These are phyloP conservation scores for Microcebus jonahi DNA, from an alignment of 2,113 vertebrate genomes.

Conservation along the genomic window DNA sequence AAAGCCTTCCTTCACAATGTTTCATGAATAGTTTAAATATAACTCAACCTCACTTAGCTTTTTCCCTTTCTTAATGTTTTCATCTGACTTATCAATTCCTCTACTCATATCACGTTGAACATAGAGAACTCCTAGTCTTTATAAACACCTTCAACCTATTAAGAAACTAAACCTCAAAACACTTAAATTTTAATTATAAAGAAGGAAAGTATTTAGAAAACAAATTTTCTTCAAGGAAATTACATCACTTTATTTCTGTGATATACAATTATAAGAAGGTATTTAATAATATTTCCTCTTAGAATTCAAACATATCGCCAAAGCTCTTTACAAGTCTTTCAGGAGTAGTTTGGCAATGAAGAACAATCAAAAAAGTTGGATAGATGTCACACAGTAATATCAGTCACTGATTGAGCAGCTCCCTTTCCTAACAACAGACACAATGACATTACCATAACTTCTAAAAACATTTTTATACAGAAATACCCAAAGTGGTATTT, in stretches of 20 bases:
- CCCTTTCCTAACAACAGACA: neutral
- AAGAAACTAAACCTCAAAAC: constrained; percentile 44
- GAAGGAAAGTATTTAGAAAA: constrained; percentile 34
- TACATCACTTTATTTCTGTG: constrained; percentile 68
- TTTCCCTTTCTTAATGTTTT: neutral
- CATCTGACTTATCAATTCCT: neutral
- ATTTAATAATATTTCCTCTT: constrained; percentile 5
- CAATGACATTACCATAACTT: neutral
- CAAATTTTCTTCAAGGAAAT: constrained; percentile 58
- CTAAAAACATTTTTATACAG: neutral
- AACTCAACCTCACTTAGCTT: neutral
- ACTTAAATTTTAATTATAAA: constrained; percentile 19
- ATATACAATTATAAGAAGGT: constrained; percentile 30
- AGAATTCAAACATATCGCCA: constrained; percentile 54
- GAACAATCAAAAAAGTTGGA: neutral
- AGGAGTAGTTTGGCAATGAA: constrained; percentile 10
- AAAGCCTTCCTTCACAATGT: neutral
- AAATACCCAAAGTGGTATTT: neutral
- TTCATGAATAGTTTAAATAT: neutral
- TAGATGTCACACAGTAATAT: neutral
- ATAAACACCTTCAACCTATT: constrained; percentile 20
- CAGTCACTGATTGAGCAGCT: neutral
- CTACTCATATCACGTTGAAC: neutral
- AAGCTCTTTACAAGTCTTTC: constrained; percentile 39
- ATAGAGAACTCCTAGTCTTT: constrained; percentile 2